These are phyloP conservation scores for Parapsyche elsis DNA, from an alignment of 1,140 invertebrate species.

Conservation along the genomic window DNA sequence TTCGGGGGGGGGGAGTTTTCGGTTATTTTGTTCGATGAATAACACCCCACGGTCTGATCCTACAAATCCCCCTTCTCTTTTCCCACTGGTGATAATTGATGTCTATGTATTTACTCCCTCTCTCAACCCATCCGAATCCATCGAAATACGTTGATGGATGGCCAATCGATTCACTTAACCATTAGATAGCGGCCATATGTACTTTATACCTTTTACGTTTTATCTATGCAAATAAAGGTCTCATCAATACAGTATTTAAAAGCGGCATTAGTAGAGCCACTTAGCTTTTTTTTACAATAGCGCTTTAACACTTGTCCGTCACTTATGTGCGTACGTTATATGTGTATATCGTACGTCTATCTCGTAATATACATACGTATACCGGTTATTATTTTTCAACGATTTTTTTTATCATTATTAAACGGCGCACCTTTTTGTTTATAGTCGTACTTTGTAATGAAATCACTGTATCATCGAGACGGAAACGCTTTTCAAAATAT, in stretches of 20 bases:
- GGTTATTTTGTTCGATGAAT: neutral
- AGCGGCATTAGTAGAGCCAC: constrained; percentile 53
- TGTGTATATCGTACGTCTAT: neutral
- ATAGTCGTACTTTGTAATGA: no score
- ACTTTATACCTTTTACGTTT: constrained; percentile 43
- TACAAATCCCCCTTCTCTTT: no score
- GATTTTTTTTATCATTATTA: no score
- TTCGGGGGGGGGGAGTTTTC: neutral
- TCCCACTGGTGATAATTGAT: constrained; percentile 11
- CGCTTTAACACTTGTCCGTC: constrained; percentile 31
- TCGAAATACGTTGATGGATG: constrained; percentile 23
- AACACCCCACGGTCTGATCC: no score
- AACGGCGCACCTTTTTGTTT: no score
- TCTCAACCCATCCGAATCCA: neutral
- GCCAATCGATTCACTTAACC: constrained; percentile 24
- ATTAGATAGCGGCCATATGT: constrained; percentile 25
- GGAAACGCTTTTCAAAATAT: no score
- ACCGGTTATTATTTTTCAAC: constrained; percentile 38
- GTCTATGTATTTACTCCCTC: constrained; percentile 32
- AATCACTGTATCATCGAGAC: no score
- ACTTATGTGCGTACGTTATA: neutral
- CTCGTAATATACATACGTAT: constrained; percentile 40
- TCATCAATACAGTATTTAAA: constrained; percentile 53
- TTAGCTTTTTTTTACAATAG: constrained; percentile 51
- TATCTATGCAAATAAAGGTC: constrained; percentile 56